These are phyloP conservation scores for Nomada fabriciana DNA, from an alignment of 2,888 invertebrate species.

Conservation along the genomic window DNA sequence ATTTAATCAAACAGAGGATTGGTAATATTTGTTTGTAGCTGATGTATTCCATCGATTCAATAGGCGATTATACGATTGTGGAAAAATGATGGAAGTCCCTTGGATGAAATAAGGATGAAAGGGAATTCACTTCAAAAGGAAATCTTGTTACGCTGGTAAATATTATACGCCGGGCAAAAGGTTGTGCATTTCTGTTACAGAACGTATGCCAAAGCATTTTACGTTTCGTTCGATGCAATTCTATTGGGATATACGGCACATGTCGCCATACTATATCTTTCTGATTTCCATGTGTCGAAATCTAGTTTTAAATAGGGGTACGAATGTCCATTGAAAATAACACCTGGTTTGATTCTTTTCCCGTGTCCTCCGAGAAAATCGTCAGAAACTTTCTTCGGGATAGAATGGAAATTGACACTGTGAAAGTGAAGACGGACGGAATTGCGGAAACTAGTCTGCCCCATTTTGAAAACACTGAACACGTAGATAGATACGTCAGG, in stretches of 20 bases:
- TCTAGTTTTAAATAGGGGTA: too few relatives aligned
- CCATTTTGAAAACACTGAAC: conserved; percentile 11
- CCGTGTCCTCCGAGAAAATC: too few relatives aligned
- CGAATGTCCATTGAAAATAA: too few relatives aligned
- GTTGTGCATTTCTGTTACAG: conserved; percentile 5
- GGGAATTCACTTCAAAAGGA: conserved; percentile 11
- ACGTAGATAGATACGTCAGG: conserved; percentile 23
- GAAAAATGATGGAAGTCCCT: background rate
- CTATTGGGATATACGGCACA: background rate
- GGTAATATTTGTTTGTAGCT: background rate
- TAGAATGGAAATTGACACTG: background rate
- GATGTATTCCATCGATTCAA: conserved; percentile 20
- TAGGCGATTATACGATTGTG: background rate
- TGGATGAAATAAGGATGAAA: conserved; percentile 23
- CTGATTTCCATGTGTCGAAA: too few relatives aligned
- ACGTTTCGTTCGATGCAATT: conserved; percentile 15
- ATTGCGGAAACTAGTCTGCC: background rate
- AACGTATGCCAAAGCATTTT: conserved; percentile 25
- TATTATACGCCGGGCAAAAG: conserved; percentile 1
- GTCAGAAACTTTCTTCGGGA: too few relatives aligned
- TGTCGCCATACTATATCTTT: background rate
- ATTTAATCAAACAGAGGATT: conserved; percentile 18
- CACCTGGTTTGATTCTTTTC: too few relatives aligned
- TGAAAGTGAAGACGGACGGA: background rate
- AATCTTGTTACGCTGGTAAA: conserved; percentile 32